phyloP scores from a whole-genome alignment of 2,888 invertebrate genomes.

The Mystacides longicornis region DNA sequence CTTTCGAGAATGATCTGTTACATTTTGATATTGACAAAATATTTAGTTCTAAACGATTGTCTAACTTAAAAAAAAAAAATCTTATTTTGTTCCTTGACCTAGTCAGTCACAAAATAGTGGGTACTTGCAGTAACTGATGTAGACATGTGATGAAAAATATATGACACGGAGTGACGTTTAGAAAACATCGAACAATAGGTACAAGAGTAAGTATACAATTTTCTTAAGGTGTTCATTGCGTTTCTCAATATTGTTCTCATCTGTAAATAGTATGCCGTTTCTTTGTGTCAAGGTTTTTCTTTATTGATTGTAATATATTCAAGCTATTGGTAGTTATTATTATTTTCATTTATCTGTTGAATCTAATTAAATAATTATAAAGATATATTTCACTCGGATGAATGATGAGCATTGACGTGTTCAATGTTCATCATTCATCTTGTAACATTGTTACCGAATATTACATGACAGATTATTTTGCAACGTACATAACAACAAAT shows the following conservation, averaged over 20 bases:
- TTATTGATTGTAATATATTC: too few relatives aligned
- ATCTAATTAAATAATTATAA: not conserved
- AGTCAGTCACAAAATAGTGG: not conserved
- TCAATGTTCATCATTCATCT: too few relatives aligned
- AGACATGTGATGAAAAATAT: not conserved
- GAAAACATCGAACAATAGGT: not conserved
- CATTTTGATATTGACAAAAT: too few relatives aligned
- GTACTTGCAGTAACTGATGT: not conserved
- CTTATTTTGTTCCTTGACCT: slow-evolving; percentile 1
- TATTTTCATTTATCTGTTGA: not conserved
- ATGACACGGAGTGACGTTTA: too few relatives aligned
- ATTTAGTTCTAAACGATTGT: too few relatives aligned
- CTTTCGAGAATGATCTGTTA: too few relatives aligned
- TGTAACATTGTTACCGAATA: too few relatives aligned
- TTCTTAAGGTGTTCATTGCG: not conserved
- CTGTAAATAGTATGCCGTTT: not conserved
- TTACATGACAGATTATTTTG: too few relatives aligned
- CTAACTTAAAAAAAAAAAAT: too few relatives aligned
- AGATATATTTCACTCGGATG: too few relatives aligned
- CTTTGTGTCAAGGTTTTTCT: not conserved
- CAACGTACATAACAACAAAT: too few relatives aligned
- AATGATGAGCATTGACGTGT: too few relatives aligned
- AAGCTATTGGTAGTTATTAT: not conserved
- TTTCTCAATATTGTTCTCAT: not conserved
- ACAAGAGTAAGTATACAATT: not conserved